Conservation (phyloP, 1,140 invertebrate genomes). For the Plodia interpunctella region DNA sequence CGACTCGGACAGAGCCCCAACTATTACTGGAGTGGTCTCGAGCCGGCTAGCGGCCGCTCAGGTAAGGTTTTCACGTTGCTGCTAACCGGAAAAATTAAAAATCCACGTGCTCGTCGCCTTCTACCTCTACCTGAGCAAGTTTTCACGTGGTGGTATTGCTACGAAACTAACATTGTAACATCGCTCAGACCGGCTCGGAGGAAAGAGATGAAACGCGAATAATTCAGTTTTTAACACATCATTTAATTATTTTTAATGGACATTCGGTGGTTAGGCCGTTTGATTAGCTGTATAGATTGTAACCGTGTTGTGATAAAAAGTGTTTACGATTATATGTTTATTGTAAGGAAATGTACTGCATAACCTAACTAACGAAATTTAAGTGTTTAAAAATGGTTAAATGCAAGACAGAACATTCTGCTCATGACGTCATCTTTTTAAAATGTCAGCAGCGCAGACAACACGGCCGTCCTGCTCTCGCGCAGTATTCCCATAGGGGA, state of each 20-base stretch:
- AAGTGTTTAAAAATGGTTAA: too few relatives aligned
- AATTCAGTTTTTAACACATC: slow-evolving; percentile 31
- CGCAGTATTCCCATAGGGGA: slow-evolving; percentile 51
- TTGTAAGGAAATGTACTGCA: too few relatives aligned
- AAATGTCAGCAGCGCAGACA: slow-evolving; percentile 46
- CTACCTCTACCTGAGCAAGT: slow-evolving; percentile 6
- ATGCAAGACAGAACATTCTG: too few relatives aligned
- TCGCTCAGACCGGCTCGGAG: slow-evolving; percentile 33
- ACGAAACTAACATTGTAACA: slow-evolving; percentile 50
- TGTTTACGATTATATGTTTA: too few relatives aligned
- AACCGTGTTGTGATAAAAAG: too few relatives aligned
- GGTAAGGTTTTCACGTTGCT: slow-evolving; percentile 62
- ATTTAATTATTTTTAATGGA: too few relatives aligned
- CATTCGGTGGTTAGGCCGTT: too few relatives aligned
- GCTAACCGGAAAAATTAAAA: slow-evolving; percentile 33
- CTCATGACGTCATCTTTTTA: slow-evolving; percentile 48
- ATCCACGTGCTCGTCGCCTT: background rate
- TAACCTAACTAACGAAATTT: too few relatives aligned
- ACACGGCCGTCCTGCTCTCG: slow-evolving; percentile 38
- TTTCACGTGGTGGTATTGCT: slow-evolving; percentile 24
- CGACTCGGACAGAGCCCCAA: slow-evolving; percentile 39
- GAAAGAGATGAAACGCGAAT: slow-evolving; percentile 57
- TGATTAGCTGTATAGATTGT: too few relatives aligned
- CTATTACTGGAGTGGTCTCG: slow-evolving; percentile 49
- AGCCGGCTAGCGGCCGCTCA: slow-evolving; percentile 43